Evolutionary conservation across 2,113 vertebrate genomes (phyloP).

Genomic region (Eulemur rufifrons): DNA sequence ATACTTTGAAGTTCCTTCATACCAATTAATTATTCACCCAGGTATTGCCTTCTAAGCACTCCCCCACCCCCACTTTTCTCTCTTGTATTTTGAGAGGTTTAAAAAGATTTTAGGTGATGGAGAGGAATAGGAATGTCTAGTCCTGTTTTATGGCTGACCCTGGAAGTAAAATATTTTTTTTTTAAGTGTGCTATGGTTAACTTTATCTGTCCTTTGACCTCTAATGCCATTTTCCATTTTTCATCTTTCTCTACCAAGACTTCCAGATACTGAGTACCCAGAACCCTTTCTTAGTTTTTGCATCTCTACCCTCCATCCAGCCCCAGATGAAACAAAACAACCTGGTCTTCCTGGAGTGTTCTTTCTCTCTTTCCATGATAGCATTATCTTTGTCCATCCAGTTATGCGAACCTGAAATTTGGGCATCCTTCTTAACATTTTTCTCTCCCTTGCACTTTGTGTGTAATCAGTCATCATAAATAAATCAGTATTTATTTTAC

Average conservation of each 20-base stretch:
- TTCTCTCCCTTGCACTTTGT: neutral
- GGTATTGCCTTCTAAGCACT: neutral
- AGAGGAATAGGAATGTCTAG: constrained; percentile 1
- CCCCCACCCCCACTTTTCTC: neutral
- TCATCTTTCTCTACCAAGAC: neutral
- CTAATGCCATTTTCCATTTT: neutral
- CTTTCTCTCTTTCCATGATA: neutral
- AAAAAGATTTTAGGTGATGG: neutral
- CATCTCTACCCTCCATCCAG: neutral
- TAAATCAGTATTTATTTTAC: neutral
- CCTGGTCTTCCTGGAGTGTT: neutral
- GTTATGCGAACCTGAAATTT: neutral
- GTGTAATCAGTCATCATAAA: neutral
- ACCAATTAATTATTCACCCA: constrained; percentile 37
- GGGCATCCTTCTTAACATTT: neutral
- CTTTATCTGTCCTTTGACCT: neutral
- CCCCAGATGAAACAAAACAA: neutral
- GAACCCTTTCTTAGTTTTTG: neutral
- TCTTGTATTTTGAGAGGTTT: constrained; percentile 28
- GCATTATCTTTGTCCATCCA: neutral
- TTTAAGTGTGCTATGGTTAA: neutral
- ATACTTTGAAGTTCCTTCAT: constrained; percentile 52
- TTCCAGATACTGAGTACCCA: neutral
- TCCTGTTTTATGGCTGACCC: neutral
- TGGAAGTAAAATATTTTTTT: neutral